phyloP scores from a whole-genome alignment of 2,888 invertebrate species.

The Nemoura dubitans region DNA sequence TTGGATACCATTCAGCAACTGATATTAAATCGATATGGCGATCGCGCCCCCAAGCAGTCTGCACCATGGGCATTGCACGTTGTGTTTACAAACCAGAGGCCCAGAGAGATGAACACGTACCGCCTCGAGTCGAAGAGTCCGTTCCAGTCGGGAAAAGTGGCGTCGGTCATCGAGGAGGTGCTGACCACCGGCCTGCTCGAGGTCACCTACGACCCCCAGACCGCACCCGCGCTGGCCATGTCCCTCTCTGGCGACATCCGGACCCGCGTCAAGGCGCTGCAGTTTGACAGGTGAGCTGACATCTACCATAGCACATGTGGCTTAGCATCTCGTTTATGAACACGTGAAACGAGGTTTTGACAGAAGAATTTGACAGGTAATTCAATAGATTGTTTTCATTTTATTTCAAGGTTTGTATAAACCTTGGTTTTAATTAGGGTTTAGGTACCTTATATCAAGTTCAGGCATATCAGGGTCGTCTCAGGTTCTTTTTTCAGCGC shows the following conservation, averaged over 20 bases:
- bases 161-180: slow-evolving; percentile 67
- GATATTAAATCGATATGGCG: neutral
- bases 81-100: slow-evolving; percentile 53
- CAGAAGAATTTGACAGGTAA: too few species aligned
- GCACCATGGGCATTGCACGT: neutral
- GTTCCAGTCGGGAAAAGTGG: slow-evolving; percentile 70
- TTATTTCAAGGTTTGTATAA: too few species aligned
- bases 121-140: slow-evolving; percentile 70
- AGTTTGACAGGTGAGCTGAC: slow-evolving; percentile 70
- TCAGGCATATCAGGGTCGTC: too few species aligned
- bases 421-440: too few species aligned
- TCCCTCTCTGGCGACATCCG: slow-evolving; percentile 69
- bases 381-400: too few species aligned
- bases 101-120: slow-evolving; percentile 71
- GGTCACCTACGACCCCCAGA: slow-evolving; percentile 68
- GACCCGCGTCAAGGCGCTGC: slow-evolving; percentile 69
- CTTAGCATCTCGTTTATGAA: too few species aligned
- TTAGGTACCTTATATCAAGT: too few species aligned
- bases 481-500: too few species aligned
- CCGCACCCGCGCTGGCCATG: slow-evolving; percentile 66
- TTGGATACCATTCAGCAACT: neutral
- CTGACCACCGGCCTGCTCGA: slow-evolving; percentile 68
- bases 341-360: too few species aligned
- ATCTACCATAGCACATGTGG: too few species aligned
- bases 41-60: neutral